phyloP scores from a whole-genome alignment of 2,888 invertebrate species.

The Graphium colonna region DNA sequence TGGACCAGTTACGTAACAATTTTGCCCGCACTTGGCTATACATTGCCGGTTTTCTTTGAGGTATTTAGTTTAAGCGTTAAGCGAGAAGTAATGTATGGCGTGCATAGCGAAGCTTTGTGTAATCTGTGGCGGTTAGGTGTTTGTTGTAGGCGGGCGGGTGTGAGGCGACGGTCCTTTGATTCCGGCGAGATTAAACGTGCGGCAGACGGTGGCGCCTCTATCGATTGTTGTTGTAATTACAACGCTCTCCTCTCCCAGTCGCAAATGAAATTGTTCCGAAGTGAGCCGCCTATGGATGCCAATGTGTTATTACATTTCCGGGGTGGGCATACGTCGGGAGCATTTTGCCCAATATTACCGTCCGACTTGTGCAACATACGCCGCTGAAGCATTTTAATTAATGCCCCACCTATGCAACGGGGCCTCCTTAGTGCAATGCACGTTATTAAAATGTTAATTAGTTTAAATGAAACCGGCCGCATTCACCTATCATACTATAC shows the following conservation, averaged over 20 bases:
- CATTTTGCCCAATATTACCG: constrained; percentile 51
- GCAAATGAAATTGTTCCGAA: constrained; percentile 80
- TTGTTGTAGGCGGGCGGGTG: constrained; percentile 57
- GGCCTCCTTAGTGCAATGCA: constrained; percentile 21
- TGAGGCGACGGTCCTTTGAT: constrained; percentile 77
- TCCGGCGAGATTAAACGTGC: constrained; percentile 79
- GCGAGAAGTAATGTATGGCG: constrained; percentile 41
- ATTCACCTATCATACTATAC: constrained; percentile 6
- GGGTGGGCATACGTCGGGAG: constrained; percentile 37
- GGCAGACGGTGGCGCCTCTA: constrained; percentile 80
- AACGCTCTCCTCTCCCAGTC: constrained; percentile 78
- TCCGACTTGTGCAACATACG: constrained; percentile 23
- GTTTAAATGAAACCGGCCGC: constrained; percentile 15
- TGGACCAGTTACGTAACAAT: constrained; percentile 47
- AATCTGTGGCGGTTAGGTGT: constrained; percentile 45
- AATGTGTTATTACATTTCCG: constrained; percentile 63
- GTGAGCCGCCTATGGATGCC: constrained; percentile 72
- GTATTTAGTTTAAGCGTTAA: neutral
- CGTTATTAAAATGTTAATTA: constrained; percentile 23
- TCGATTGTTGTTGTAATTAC: constrained; percentile 81
- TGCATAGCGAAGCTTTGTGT: constrained; percentile 15
- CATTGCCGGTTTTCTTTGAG: constrained; percentile 37
- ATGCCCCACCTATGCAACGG: constrained; percentile 22
- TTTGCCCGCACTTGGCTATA: constrained; percentile 25
- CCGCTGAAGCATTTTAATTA: constrained; percentile 24